Base-by-base conservation (phyloP, 1,140 invertebrate species). In the Hyles euphorbiae region DNA sequence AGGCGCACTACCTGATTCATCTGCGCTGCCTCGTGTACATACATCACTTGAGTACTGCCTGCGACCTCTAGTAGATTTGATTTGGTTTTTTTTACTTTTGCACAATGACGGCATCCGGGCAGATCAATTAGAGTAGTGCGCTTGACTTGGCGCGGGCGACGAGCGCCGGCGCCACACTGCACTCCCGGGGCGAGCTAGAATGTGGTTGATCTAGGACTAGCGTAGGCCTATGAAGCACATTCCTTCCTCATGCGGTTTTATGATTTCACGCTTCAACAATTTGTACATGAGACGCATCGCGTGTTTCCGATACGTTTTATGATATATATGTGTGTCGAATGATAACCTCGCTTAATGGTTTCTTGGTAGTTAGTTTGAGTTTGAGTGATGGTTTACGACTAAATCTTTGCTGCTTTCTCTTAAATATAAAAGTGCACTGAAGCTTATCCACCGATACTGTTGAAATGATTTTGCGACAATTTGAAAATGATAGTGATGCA, bases 261-360 rank as follows among this genome's bases (percentile, higher is more conserved):
- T 72, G 65, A 59, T 76, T 81, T 81, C 68, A 49, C 61, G 75
- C 78, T 84, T 83, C 54, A 63, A 55, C 61, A 68, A 68, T 53
- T 64, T 58, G 66, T 76, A 76, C 67, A 73, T 76, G 74, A 73
- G 76, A 72, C 62, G 72, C 76, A 78, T 76, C 62, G 55, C 48
- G 10, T n/a, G 48, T 44, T 53, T 50, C 47, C 64, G 72, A 78
- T 76, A 68, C 68, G 70, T 65, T 76, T 75, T 72, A 72, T 70
- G 65, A 36, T 44, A 33, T 44, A 33, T 45, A n/a, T 77, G 72
- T 72, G 76, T 76, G 68, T 70, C 63, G 56, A 72, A 70, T 68
- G 67, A 81, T 84, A 83, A 85, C 78, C 75, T 78, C 75, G 84
- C 83, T 87, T 86, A 67, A 76, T 74, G 76, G 70, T 76, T 73